These are phyloP conservation scores for Vireo griseus DNA, from an alignment of 2,797 vertebrate genomes.

Conservation along the genomic window DNA sequence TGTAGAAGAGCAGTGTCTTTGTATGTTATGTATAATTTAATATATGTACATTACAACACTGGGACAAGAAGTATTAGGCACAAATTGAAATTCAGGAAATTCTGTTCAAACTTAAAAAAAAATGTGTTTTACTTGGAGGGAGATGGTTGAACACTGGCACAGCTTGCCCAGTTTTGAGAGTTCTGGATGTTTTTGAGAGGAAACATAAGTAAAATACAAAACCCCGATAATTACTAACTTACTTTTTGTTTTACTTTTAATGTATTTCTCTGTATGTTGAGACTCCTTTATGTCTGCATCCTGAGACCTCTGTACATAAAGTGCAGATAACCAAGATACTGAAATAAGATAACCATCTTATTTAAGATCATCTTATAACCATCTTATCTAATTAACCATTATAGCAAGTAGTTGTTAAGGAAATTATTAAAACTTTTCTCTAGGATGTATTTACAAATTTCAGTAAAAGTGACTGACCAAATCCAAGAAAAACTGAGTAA, in stretches of 20 bases:
- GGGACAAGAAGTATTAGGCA: neutral
- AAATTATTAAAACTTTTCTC: neutral
- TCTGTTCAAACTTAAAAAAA: neutral
- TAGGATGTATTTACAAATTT: neutral
- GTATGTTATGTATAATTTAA: neutral
- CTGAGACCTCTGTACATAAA: neutral
- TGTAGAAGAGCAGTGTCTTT: neutral
- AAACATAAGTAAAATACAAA: neutral
- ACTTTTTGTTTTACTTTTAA: neutral
- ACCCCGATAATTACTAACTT: rapidly evolving
- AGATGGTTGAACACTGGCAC: neutral
- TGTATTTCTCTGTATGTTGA: neutral
- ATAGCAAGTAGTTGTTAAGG: neutral
- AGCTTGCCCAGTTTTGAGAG: neutral
- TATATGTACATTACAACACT: neutral
- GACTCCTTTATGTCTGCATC: neutral
- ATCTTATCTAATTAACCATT: neutral
- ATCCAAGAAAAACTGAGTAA: neutral
- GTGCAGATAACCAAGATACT: neutral
- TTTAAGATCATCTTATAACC: no score
- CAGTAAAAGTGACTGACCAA: neutral
- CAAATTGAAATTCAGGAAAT: neutral
- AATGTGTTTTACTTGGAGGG: neutral
- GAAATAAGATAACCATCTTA: neutral
- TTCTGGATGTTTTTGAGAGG: neutral